Conservation (phyloP, 2,888 invertebrate species). For the Tetanocera ferruginea region DNA sequence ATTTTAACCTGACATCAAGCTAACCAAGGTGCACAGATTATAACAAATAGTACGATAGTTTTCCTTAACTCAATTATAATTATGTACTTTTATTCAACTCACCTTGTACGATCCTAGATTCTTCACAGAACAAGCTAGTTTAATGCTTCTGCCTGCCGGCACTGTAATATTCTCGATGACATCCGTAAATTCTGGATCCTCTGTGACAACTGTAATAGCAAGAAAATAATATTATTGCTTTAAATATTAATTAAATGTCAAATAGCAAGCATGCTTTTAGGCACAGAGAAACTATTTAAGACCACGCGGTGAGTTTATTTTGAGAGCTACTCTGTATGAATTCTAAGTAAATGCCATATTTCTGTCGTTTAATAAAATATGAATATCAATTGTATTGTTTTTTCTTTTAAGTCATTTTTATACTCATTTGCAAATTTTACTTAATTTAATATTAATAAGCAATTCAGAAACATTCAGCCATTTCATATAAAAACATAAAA, state of each 20-base stretch:
- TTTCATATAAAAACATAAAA: too few relatives aligned
- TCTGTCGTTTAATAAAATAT: too few relatives aligned
- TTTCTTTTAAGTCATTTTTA: too few relatives aligned
- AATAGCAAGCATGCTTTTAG: not conserved
- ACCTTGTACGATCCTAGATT: constrained; percentile 70
- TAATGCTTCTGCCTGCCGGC: constrained; percentile 73
- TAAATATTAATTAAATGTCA: constrained; percentile 4
- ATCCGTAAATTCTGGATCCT: constrained; percentile 92
- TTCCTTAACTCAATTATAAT: not conserved
- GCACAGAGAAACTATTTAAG: not conserved
- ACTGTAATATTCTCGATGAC: constrained; percentile 92
- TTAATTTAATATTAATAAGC: too few relatives aligned
- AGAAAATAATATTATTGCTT: constrained; percentile 18
- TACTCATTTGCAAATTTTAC: too few relatives aligned
- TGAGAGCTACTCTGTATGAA: not conserved
- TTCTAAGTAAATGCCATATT: constrained; percentile 1
- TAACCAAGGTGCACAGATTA: not conserved
- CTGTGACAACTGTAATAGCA: constrained; percentile 78
- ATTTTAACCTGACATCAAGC: too few relatives aligned
- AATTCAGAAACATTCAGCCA: too few relatives aligned
- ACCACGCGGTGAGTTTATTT: not conserved
- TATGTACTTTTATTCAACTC: constrained; percentile 47
- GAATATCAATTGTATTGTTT: too few relatives aligned
- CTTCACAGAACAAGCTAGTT: constrained; percentile 70
- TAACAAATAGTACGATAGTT: not conserved